Evolutionary conservation across 2,113 vertebrate genomes (phyloP).

Genomic region (Arvicanthis niloticus): DNA sequence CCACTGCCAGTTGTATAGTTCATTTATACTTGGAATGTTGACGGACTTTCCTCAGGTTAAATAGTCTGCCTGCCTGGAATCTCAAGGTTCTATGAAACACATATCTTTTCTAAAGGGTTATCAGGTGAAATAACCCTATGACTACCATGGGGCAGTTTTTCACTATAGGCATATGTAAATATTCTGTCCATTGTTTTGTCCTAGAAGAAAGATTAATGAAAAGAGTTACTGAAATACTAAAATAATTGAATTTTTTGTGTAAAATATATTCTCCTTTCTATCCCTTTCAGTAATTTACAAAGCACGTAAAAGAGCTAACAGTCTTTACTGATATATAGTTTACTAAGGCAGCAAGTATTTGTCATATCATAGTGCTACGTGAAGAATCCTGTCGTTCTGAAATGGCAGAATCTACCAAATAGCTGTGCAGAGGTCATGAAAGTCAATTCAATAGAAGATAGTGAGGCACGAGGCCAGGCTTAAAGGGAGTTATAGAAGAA

Average conservation of each 20-base stretch:
- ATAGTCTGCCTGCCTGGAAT: neutral
- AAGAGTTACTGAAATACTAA: neutral
- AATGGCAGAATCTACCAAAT: neutral
- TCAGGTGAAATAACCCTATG: neutral
- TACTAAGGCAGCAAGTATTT: neutral
- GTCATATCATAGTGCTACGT: neutral
- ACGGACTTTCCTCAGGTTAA: neutral
- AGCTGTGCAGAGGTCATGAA: too few species aligned
- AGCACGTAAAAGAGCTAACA: neutral
- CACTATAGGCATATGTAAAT: neutral
- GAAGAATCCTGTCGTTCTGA: neutral
- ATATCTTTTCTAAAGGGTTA: neutral
- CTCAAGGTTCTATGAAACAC: neutral
- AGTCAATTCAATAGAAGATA: neutral
- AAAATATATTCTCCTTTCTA: neutral
- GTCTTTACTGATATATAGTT: neutral
- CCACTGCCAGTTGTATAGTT: neutral
- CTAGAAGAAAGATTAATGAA: neutral
- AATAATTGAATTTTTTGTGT: neutral
- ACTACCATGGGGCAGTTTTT: rapidly evolving
- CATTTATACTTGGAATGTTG: neutral
- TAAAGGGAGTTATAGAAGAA: neutral
- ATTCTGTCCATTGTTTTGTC: neutral
- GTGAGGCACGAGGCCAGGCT: rapidly evolving
- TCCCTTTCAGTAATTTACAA: neutral